Evolutionary conservation across 2,113 vertebrate species (phyloP).

Genomic region (Nettapus auritus): DNA sequence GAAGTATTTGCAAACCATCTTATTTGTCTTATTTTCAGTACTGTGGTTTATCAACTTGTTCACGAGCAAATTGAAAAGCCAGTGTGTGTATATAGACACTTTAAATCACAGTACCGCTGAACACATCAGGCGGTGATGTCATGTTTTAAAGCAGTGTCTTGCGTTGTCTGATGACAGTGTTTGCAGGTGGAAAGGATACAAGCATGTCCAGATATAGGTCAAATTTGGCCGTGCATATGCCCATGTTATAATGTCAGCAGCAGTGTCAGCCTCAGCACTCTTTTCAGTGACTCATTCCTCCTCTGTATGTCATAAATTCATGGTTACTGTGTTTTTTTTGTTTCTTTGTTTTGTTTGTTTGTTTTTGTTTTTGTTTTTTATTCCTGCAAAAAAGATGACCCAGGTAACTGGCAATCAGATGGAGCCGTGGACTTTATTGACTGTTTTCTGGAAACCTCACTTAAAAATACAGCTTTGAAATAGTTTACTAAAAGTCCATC

Average conservation of each 20-base stretch:
- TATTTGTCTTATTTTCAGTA: slow-evolving; percentile 44
- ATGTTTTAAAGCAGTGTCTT: neutral
- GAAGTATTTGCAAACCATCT: slow-evolving; percentile 43
- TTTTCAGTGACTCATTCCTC: neutral
- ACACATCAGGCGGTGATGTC: neutral
- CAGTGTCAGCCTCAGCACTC: neutral
- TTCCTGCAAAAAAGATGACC: neutral
- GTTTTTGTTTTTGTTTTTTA: too few species aligned
- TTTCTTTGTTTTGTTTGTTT: rapidly evolving
- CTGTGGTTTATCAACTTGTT: slow-evolving; percentile 53
- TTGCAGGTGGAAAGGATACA: neutral
- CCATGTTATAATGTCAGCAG: neutral
- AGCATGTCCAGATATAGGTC: neutral
- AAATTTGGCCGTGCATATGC: neutral
- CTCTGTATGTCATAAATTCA: neutral
- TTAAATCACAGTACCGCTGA: neutral
- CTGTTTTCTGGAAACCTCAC: neutral
- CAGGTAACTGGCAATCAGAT: neutral
- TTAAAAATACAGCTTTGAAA: neutral
- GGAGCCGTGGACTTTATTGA: neutral
- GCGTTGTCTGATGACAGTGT: neutral
- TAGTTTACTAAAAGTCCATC: neutral
- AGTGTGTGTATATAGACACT: neutral
- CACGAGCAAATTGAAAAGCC: slow-evolving; percentile 17
- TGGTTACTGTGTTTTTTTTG: neutral